Evolutionary conservation across 2,888 invertebrate genomes (phyloP), one percentile per base, ranked within the genome.

Genomic region (Ceriagrion tenellum): DNA sequence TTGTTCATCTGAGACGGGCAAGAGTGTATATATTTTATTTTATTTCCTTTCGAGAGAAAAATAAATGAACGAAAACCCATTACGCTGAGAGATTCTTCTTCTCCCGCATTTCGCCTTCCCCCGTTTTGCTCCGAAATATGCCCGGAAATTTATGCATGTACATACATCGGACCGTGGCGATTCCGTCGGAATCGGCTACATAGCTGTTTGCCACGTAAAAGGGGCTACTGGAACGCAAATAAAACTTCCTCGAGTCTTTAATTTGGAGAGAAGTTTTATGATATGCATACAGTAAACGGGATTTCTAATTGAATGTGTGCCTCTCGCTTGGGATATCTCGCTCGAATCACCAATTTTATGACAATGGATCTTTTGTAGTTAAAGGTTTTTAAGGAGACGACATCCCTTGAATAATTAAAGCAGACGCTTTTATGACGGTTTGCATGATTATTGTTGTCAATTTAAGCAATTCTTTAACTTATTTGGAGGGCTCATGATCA

Each of bases 1-100:
- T n/a, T 93, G 69, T 93, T 93, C 74, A 69, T 69, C 35, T 35
- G 47, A 93, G 69, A n/a, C 20, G 47, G 93, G 74, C 13, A 35
- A 81, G 16, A 81, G 30, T 35, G 2, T 59, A 59, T 20, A 59
- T 59, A 20, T 59, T 20, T 59, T 20, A 10, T 35, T 81, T 10
- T 69, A 20, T 20, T n/a, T 69, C 26, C 35, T 81, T 35, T 12
- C 2, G 20, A 20, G 20, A 20, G 59, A 81, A 81, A 81, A 35
- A 35, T 81, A 81, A 69, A 69, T 69, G 18, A 59, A 59, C 8
- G 20, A 59, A 69, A 81, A 35, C 81, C 81, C 35, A 81, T 35
- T 30, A 35, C 81, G 35, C 18, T 81, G 35, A 81, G n/a, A 69
- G 81, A 81, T 81, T 81, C 47, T 59, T 59, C 30, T 35, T 16